phyloP scores from a whole-genome alignment of 2,113 vertebrate genomes.

The Glaucidium brasilianum region DNA sequence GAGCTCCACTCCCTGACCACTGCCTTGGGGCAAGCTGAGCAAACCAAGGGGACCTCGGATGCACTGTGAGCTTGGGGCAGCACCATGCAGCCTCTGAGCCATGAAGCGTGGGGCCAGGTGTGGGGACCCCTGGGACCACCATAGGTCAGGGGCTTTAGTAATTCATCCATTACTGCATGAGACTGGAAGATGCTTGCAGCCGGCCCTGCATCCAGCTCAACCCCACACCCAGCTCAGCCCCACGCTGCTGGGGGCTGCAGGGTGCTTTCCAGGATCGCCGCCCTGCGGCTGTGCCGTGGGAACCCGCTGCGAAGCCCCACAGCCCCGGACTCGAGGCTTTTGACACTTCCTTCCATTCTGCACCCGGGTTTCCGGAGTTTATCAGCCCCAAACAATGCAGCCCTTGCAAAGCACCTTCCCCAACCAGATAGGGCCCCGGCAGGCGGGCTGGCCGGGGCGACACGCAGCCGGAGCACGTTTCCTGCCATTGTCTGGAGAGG shows the following conservation, averaged over 20 bases:
- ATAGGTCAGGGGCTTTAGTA: not conserved
- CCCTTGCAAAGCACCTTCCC: slow-evolving; percentile 43
- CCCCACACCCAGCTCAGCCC: not conserved
- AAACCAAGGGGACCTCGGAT: not conserved
- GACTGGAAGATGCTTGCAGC: not conserved
- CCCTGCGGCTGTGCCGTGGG: slow-evolving; percentile 64
- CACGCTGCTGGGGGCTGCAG: accelerated
- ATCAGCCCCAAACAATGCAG: slow-evolving; percentile 72
- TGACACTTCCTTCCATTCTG: slow-evolving; percentile 75
- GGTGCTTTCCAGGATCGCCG: not conserved
- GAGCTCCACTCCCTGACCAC: not conserved
- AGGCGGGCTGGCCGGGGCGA: not conserved
- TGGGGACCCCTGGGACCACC: not conserved
- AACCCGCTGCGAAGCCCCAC: slow-evolving; percentile 24
- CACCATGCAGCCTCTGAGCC: not conserved
- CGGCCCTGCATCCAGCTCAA: not conserved
- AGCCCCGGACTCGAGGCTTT: not conserved
- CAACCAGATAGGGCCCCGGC: not conserved
- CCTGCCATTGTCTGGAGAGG: slow-evolving; percentile 62
- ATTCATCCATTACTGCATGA: accelerated
- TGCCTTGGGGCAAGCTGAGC: accelerated
- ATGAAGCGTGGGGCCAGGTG: not conserved
- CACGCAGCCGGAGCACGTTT: slow-evolving; percentile 32
- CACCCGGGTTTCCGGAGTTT: slow-evolving; percentile 73
- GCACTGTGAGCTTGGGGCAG: accelerated